These are phyloP conservation scores for Lepus townsendii DNA, from an alignment of 2,797 vertebrate species.

Conservation along the genomic window DNA sequence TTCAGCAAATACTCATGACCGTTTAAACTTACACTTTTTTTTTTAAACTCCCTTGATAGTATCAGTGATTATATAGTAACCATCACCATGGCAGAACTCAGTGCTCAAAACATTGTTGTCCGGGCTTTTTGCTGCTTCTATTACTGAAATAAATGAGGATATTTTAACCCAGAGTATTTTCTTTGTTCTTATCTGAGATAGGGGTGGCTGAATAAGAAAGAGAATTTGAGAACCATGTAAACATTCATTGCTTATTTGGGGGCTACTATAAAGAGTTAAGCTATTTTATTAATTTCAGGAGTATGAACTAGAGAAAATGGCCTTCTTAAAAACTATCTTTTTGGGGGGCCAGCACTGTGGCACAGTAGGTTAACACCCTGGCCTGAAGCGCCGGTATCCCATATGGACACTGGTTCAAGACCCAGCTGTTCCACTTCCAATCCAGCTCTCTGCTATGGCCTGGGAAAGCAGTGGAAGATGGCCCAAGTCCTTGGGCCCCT, in stretches of 20 bases:
- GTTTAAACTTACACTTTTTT: constrained; percentile 35
- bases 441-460: no score
- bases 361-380: no score
- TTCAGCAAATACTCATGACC: constrained; percentile 70
- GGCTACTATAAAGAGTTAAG: constrained; percentile 38
- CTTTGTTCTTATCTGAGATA: neutral
- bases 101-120: constrained; percentile 63
- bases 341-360: neutral
- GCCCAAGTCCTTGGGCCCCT: no score
- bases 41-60: constrained; percentile 6
- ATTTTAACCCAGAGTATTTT: constrained; percentile 3
- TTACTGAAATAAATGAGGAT: constrained; percentile 6
- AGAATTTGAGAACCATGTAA: constrained; percentile 31
- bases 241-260: neutral
- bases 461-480: no score
- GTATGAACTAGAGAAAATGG: constrained; percentile 4
- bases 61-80: constrained; percentile 63
- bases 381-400: no score
- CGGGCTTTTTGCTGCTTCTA: constrained; percentile 1
- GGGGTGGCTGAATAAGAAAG: neutral
- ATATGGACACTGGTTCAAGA: no score
- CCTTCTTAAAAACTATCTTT: constrained; percentile 31
- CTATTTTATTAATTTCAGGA: constrained; percentile 36
- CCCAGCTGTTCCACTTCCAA: no score
- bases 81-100: constrained; percentile 52